Evolutionary conservation across 2,113 vertebrate species (phyloP).

Genomic region (Pelusios castaneus): DNA sequence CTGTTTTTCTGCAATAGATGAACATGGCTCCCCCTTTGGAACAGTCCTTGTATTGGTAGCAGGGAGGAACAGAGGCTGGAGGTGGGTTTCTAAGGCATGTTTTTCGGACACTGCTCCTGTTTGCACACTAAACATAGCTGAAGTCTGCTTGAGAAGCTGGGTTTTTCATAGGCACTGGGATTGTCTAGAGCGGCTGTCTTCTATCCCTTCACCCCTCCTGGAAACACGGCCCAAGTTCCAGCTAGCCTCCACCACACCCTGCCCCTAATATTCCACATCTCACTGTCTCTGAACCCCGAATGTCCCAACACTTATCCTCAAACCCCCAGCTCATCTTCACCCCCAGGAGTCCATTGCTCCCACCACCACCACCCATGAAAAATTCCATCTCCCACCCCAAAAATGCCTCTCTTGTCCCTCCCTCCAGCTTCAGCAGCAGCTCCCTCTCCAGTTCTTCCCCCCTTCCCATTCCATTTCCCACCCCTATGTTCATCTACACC

Average conservation of each 20-base stretch:
- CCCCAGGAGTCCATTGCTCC: too few relatives aligned
- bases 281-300: not conserved
- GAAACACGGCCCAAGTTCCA: not conserved
- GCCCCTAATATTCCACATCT: not conserved
- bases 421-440: not conserved
- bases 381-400: not conserved
- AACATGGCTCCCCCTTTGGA: too few relatives aligned
- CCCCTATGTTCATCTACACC: not conserved
- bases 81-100: not conserved
- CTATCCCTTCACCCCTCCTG: not conserved
- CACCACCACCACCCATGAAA: not conserved
- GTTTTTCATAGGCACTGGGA: not conserved
- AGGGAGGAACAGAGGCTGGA: not conserved
- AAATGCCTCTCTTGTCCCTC: not conserved
- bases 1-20: too few relatives aligned
- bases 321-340: too few relatives aligned
- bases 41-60: not conserved
- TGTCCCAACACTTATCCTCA: not conserved
- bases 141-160: not conserved
- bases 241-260: not conserved
- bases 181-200: not conserved
- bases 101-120: not conserved
- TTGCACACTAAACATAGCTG: not conserved
- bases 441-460: not conserved
- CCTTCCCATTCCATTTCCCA: not conserved